A percentile compares a stretch with the other conserved stretches of the same genome.
Conservation (phyloP, 2,797 vertebrate genomes). For the Sebastolobus altivelis region DNA sequence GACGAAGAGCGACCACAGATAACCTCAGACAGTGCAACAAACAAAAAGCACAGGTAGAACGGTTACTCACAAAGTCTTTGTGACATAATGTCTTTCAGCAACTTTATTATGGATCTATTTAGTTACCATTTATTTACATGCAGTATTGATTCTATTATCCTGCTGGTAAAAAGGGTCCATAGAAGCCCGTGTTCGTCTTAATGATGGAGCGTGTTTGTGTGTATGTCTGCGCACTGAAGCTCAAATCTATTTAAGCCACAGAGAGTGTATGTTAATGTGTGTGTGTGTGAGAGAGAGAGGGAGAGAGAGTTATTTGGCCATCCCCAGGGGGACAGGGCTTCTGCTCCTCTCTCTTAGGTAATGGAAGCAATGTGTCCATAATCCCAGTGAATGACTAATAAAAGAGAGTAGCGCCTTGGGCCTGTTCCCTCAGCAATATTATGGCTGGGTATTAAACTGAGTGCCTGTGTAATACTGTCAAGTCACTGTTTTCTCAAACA, state of each 20-base stretch:
- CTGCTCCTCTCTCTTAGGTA: conserved; percentile 83
- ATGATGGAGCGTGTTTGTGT: conserved; percentile 65
- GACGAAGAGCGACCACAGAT: conserved; percentile 11
- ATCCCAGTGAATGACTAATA: conserved; percentile 85
- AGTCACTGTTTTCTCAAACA: conserved; percentile 80
- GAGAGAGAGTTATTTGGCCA: conserved; percentile 68
- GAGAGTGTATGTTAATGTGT: conserved; percentile 71
- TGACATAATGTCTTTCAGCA: conserved; percentile 58
- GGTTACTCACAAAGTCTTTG: conserved; percentile 32
- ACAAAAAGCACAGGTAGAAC: conserved; percentile 18
- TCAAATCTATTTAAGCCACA: conserved; percentile 71
- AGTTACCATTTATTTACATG: conserved; percentile 73
- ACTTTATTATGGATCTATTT: conserved; percentile 72
- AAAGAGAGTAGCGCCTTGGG: conserved; percentile 83
- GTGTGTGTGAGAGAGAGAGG: conserved; percentile 21
- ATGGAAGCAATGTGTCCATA: conserved; percentile 86
- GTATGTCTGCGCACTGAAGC: conserved; percentile 34
- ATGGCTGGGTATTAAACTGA: conserved; percentile 82
- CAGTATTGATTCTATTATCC: conserved; percentile 78
- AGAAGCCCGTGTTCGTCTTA: conserved; percentile 71
- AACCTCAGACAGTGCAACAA: neutral
- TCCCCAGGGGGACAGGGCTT: conserved; percentile 73
- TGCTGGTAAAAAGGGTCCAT: conserved; percentile 72
- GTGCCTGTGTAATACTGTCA: conserved; percentile 84
- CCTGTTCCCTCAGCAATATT: conserved; percentile 80